Percentiles rank a stretch among this genome's conserved stretches.
These are phyloP conservation scores for Lottia scabra DNA, from an alignment of 2,888 invertebrate genomes.

Conservation along the genomic window DNA sequence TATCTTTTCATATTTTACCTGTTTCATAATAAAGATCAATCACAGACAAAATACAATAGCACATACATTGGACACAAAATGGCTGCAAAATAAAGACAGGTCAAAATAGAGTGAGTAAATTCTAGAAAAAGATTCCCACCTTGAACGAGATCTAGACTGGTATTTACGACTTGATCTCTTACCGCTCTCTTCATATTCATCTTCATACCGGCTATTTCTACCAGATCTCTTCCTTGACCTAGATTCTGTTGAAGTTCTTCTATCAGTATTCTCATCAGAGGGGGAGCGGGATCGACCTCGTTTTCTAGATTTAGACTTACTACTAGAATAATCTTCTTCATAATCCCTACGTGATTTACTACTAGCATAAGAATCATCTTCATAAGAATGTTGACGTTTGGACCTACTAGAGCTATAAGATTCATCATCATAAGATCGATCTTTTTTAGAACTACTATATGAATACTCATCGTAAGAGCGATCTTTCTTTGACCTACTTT, in stretches of 20 bases:
- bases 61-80: too few relatives aligned
- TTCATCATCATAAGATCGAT: conserved; percentile 15
- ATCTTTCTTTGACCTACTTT: conserved; percentile 25
- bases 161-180: conserved; percentile 67
- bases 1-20: too few relatives aligned
- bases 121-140: conserved; percentile 48
- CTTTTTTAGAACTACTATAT: conserved; percentile 16
- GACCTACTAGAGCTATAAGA: conserved; percentile 7
- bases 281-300: conserved; percentile 42
- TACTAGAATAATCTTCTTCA: conserved; percentile 17
- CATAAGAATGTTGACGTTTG: too few relatives aligned
- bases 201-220: conserved; percentile 28
- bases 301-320: conserved; percentile 39
- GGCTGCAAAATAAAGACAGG: too few relatives aligned
- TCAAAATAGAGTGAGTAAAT: too few relatives aligned
- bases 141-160: conserved; percentile 64
- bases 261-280: conserved; percentile 39
- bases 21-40: too few relatives aligned
- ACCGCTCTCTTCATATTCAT: conserved; percentile 58
- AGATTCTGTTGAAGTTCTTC: conserved; percentile 25
- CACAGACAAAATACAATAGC: too few relatives aligned
- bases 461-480: conserved; percentile 17
- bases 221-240: conserved; percentile 25
- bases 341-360: conserved; percentile 14
- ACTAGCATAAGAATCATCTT: too few relatives aligned